phyloP scores from a whole-genome alignment of 2,888 invertebrate species.

The Yponomeuta cagnagella region DNA sequence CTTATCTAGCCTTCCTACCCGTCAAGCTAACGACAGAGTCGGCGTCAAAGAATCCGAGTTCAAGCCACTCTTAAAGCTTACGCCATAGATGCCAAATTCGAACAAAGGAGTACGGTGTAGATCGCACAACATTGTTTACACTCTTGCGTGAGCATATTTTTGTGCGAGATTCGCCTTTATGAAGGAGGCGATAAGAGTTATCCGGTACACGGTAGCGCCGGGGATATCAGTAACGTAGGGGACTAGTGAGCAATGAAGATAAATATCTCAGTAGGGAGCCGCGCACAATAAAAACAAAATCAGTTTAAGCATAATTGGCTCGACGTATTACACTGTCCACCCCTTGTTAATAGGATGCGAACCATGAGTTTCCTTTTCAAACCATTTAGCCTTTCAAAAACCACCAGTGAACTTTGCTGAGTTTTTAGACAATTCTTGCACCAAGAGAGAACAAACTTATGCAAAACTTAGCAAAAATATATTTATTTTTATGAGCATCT shows the following conservation, averaged over 20 bases:
- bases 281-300: slow-evolving; percentile 65
- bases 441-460: too few relatives aligned
- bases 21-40: too few relatives aligned
- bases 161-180: not conserved
- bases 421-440: too few relatives aligned
- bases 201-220: not conserved
- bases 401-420: too few relatives aligned
- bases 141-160: not conserved
- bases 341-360: slow-evolving; percentile 22
- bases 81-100: not conserved
- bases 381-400: too few relatives aligned
- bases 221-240: not conserved
- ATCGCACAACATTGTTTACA: not conserved
- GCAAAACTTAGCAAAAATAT: too few relatives aligned
- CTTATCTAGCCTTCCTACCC: slow-evolving; percentile 39
- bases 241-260: slow-evolving; percentile 57
- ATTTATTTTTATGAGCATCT: too few relatives aligned
- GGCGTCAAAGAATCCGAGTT: too few relatives aligned
- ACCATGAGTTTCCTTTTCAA: not conserved
- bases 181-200: not conserved
- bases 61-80: not conserved
- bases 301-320: slow-evolving; percentile 69
- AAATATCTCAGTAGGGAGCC: slow-evolving; percentile 64
- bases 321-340: slow-evolving; percentile 48
- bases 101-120: not conserved